Evolutionary conservation across 2,888 invertebrate genomes (phyloP), one percentile per base, ranked within the genome.

Genomic region (Apamea sordens): DNA sequence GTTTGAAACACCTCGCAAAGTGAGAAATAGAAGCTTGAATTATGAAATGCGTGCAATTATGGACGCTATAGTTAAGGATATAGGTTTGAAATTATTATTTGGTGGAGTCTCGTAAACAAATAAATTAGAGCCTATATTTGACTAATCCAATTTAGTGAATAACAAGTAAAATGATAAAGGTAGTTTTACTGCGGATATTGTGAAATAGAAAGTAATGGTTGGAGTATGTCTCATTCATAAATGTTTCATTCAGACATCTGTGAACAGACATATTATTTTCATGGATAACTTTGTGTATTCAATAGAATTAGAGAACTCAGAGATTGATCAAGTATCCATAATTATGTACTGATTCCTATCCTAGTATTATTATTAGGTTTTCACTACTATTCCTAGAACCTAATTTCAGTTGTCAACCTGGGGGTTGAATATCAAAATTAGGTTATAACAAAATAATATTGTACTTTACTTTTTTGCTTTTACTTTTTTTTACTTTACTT

Each of bases 71-170:
- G 8, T 0, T 5, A 50, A 15, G 21, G 7, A 0, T 11, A 79
- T 87, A 64, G 70, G 84, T 85, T 41, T 36, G 13, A 67, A 73
- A 72, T 74, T 44, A 4, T 1, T 47, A 21, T 64, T 61, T 65
- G 6, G 32, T 70, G 70, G 50, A 80, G 77, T 78, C 10, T 83
- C 76, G 77, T 83, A 83, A 87, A 83, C 76, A 83, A 78, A 89
- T 80, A 79, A 77, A 83, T 87, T 86, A 73, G 75, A 70, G 86
- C 72, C 76, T 83, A 53, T 89, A 80, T 88, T 88, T 89, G 89
- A 86, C 79, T 87, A 89, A 88, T 89, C 89, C 73, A 88, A 86
- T 89, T 87, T 86, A 76, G 77, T 84, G 76, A 81, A 84, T 89
- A 83, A 83, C 81, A 82, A 84, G 73, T 81, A 76, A 79, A 86